Evolutionary conservation across 2,888 invertebrate species (phyloP).

Genomic region (Thymelicus acteon): DNA sequence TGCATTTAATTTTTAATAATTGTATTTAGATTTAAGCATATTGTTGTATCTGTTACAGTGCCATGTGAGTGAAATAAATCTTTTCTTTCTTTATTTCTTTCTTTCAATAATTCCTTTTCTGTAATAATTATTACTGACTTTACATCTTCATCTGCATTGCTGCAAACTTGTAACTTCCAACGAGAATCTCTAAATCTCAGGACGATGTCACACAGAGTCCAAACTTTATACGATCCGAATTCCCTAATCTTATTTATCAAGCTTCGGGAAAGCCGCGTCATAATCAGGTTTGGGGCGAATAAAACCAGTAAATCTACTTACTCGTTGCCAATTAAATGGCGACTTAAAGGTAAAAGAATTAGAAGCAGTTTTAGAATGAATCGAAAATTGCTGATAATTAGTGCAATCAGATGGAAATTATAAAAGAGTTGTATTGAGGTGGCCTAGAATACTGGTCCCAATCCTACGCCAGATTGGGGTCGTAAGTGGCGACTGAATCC

Average conservation of each 20-base stretch:
- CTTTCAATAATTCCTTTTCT: no score
- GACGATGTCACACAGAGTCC: constrained; percentile 26
- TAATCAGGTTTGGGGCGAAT: constrained; percentile 31
- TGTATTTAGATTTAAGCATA: no score
- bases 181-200: constrained; percentile 15
- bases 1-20: no score
- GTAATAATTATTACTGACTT: background rate
- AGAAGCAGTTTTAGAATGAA: constrained; percentile 7
- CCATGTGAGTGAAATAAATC: no score
- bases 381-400: constrained; percentile 25
- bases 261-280: constrained; percentile 32
- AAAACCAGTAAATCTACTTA: constrained; percentile 30
- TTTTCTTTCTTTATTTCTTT: no score
- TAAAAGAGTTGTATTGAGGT: no score
- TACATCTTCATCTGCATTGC: constrained; percentile 1
- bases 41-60: no score
- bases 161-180: constrained; percentile 28
- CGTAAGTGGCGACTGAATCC: no score
- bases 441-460: no score
- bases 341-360: constrained; percentile 18
- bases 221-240: constrained; percentile 29
- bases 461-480: no score
- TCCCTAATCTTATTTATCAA: constrained; percentile 38
- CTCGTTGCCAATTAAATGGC: constrained; percentile 23
- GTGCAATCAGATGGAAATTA: constrained; percentile 11